Evolutionary conservation across 2,888 invertebrate species (phyloP), one percentile per base, ranked within the genome.

Genomic region (Phragmatobia fuliginosa): DNA sequence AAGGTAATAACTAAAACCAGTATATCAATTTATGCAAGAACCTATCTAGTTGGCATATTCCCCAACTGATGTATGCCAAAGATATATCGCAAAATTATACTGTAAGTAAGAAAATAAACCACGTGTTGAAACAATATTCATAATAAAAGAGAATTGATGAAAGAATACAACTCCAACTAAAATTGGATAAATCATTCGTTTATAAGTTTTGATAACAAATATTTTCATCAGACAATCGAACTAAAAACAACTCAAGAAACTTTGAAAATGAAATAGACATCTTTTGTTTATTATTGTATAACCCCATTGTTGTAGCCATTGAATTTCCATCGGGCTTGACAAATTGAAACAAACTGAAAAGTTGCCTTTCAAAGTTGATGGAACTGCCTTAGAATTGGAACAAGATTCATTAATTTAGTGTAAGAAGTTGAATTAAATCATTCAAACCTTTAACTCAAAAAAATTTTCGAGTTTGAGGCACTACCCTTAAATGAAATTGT

Each of bases 261-360:
- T 77, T 75, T 36, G 70, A 63, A 76, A 82, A 79, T 82, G 31
- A 86, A 89, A 89, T 83, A 83, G 78, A 82, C 85, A 87, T 86
- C 88, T 86, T 90, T 91, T 92, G 89, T 92, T 90, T 90, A 87
- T 86, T 83, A 86, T 83, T 82, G 84, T 83, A 74, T 83, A 78
- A 84, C 80, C 81, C 87, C 83, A 84, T 89, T 90, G 88, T 92
- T 88, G 83, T 88, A 84, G 73, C 88, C 87, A 91, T 90, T 88
- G 91, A 88, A 89, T 90, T 89, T 87, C 87, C 85, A 92, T 92
- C 90, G 90, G 85, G 86, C 84, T 84, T 89, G 90, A 92, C 90
- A 92, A 93, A 93, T 93, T 92, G 90, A 90, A 91, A 92, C 91
- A 91, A 92, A 91, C 91, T 90, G 88, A 82, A 88, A 92, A 92